Percentiles rank a stretch among this genome's conserved stretches.
phyloP scores from a whole-genome alignment of 1,140 invertebrate genomes.

The Drosophila punjabiensis region DNA sequence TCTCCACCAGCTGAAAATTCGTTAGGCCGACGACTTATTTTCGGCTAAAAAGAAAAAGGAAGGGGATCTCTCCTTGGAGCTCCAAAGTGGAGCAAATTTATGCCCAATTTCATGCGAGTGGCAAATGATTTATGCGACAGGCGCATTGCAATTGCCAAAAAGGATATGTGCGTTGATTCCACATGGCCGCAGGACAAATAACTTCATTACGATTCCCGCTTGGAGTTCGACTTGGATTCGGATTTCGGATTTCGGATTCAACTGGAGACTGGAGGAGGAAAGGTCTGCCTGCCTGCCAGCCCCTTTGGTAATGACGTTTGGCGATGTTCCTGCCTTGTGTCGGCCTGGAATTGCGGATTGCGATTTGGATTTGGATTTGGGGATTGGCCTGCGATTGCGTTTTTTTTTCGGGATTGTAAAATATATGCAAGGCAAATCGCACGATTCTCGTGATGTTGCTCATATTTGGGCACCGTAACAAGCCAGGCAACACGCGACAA shows the following conservation, averaged over 20 bases:
- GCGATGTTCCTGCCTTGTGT: slow-evolving; percentile 45
- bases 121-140: slow-evolving; percentile 84
- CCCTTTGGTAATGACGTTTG: slow-evolving; percentile 69
- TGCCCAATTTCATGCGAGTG: slow-evolving; percentile 83
- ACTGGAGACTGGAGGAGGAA: slow-evolving; percentile 10
- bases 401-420: slow-evolving; percentile 65
- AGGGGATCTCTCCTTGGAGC: slow-evolving; percentile 31
- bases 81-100: slow-evolving; percentile 82
- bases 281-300: slow-evolving; percentile 41
- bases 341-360: slow-evolving; percentile 54
- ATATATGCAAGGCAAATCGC: slow-evolving; percentile 82
- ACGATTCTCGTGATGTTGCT: slow-evolving; percentile 83
- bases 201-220: slow-evolving; percentile 72
- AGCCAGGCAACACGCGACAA: slow-evolving; percentile 78
- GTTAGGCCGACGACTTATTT: slow-evolving; percentile 75
- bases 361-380: slow-evolving; percentile 50
- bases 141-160: slow-evolving; percentile 81
- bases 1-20: slow-evolving; percentile 60
- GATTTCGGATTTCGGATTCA: not conserved
- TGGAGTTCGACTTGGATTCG: slow-evolving; percentile 17
- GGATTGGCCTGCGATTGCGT: slow-evolving; percentile 40
- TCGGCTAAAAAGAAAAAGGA: slow-evolving; percentile 13
- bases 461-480: slow-evolving; percentile 82
- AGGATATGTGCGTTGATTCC: slow-evolving; percentile 83
- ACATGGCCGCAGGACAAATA: slow-evolving; percentile 79